Base-by-base conservation (phyloP, 2,888 invertebrate genomes). In the Nineta flava region DNA sequence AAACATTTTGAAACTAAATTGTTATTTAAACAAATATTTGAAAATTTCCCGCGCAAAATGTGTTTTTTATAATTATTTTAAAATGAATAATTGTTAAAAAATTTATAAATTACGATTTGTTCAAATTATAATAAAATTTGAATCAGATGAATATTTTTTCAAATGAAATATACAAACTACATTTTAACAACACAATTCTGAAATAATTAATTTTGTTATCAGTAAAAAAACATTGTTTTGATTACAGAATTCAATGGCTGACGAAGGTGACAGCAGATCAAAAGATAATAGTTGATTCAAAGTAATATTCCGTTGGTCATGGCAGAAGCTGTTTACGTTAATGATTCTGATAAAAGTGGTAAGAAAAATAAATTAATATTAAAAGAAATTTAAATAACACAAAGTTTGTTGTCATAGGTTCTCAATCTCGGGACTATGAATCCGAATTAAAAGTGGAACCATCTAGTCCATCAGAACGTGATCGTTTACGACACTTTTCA, bases 401-500 rank as follows among this genome's bases (percentile, higher is more conserved):
- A 12, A 12, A 31, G 41, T 48, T 26, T 41, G 6, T 42, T 26
- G n/a, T 31, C 17, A n/a, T 41, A 48, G 48, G 34, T 40, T 21
- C 41, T 7, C 13, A 12, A n/a, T 35, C 26, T n/a, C 34, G 31
- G 6, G 41, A 41, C 26, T 26, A 26, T n/a, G 48, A 48, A 15
- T 19, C 35, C 12, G 45, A 45, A 13, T 49, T 49, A 35, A 49
- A 49, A 45, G 35, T 49, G 15, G 49, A 49, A 16, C 49, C 49
- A 9, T 31, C 44, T 7, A 76, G 76, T 61, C 75, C 73, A 42
- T 72, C 72, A 15, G 73, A 75, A 54, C 67, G 71, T 52, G 66
- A 66, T 32, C 63, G 61, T 48, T 70, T 57, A 15, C 68, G 69
- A 53, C 74, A 78, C 59, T 85, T 81, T 64, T 77, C 84, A 26